These are phyloP conservation scores for Dermochelys coriacea DNA, from an alignment of 2,797 vertebrate species.

Conservation along the genomic window DNA sequence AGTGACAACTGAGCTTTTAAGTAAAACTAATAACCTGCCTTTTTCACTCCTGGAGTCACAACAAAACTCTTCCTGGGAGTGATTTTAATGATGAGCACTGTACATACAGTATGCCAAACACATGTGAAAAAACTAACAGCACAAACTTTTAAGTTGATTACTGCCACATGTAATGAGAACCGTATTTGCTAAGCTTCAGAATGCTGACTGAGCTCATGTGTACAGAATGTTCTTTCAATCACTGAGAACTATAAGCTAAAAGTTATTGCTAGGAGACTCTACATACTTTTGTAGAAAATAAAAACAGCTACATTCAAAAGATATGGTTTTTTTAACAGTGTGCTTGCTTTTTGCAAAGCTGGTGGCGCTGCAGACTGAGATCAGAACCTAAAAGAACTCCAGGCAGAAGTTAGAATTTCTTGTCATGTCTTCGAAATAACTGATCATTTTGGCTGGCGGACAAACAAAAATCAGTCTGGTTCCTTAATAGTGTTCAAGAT, in stretches of 20 bases:
- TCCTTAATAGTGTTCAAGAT: slow-evolving; percentile 58
- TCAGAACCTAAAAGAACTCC: neutral
- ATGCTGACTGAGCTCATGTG: slow-evolving; percentile 31
- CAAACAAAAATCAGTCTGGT: slow-evolving; percentile 43
- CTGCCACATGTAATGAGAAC: slow-evolving; percentile 43
- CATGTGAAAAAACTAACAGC: slow-evolving; percentile 44
- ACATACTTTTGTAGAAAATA: neutral
- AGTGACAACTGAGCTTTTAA: slow-evolving; percentile 71
- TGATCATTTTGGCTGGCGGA: slow-evolving; percentile 54
- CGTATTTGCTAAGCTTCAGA: slow-evolving; percentile 35
- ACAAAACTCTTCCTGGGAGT: slow-evolving; percentile 57
- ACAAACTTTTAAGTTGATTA: slow-evolving; percentile 63
- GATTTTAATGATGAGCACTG: slow-evolving; percentile 31
- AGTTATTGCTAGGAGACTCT: slow-evolving; percentile 7
- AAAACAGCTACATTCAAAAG: slow-evolving; percentile 8
- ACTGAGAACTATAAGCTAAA: neutral
- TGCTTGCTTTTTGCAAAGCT: slow-evolving; percentile 43
- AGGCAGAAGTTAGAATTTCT: slow-evolving; percentile 52
- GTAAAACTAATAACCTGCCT: slow-evolving; percentile 70
- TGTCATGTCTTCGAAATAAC: slow-evolving; percentile 66
- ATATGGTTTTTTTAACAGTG: neutral
- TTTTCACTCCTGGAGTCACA: slow-evolving; percentile 57
- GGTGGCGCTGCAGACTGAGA: slow-evolving; percentile 46
- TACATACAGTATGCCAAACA: slow-evolving; percentile 1
- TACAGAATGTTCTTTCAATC: slow-evolving; percentile 36